These are phyloP conservation scores for Dasyornis broadbenti DNA, from an alignment of 2,113 vertebrate species.

Conservation along the genomic window DNA sequence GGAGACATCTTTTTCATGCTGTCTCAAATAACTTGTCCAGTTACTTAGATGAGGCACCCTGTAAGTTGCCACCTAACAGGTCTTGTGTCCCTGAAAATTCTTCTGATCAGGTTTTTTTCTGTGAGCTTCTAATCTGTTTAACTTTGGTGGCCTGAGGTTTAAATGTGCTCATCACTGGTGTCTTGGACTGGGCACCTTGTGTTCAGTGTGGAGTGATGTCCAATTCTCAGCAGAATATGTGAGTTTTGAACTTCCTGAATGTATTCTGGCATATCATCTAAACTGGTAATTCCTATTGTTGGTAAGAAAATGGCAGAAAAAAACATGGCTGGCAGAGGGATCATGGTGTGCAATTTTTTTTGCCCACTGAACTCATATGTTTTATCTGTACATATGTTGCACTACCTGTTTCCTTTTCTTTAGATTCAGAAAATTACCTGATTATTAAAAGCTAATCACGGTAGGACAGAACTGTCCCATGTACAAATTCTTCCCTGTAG, in stretches of 20 bases:
- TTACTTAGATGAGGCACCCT: not conserved
- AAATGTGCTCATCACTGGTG: not conserved
- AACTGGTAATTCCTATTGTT: not conserved
- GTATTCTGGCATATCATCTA: not conserved
- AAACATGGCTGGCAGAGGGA: not conserved
- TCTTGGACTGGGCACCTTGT: not conserved
- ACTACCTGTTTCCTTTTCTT: not conserved
- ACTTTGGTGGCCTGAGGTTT: not conserved
- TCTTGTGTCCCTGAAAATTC: not conserved
- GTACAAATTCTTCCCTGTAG: not conserved
- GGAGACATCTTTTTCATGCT: not conserved
- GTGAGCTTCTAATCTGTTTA: not conserved
- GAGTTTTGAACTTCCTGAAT: not conserved
- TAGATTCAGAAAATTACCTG: not conserved
- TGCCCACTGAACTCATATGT: accelerated
- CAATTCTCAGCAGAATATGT: not conserved
- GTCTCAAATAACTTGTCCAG: not conserved
- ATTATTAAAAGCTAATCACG: not conserved
- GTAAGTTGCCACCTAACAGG: not conserved
- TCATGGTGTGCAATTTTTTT: not conserved
- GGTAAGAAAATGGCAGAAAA: not conserved
- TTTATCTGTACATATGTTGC: not conserved
- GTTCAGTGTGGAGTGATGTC: not conserved
- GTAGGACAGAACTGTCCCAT: not conserved
- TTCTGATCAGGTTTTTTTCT: not conserved